Conservation (phyloP, 2,888 invertebrate species). For the Mythimna loreyi region DNA sequence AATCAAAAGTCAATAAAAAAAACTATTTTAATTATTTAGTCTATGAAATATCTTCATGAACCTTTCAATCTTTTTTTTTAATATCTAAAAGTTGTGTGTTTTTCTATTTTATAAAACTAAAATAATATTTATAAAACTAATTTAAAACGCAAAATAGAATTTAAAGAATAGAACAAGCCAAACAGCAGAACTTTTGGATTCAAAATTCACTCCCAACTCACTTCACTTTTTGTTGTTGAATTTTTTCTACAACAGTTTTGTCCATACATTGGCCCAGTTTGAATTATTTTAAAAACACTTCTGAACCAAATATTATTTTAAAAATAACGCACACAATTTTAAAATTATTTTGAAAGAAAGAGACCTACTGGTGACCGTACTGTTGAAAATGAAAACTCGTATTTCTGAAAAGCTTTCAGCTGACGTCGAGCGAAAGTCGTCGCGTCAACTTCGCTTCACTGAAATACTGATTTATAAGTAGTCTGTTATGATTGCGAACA, state of each 20-base stretch:
- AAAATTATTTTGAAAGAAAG: slow-evolving; percentile 16
- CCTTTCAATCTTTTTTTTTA: too few relatives aligned
- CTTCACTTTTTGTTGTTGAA: slow-evolving; percentile 73
- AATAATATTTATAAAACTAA: background rate
- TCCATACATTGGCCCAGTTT: slow-evolving; percentile 93
- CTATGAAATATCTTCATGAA: background rate
- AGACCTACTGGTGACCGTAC: slow-evolving; percentile 5
- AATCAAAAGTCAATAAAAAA: background rate
- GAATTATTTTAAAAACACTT: slow-evolving; percentile 62
- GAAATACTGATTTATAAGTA: slow-evolving; percentile 73
- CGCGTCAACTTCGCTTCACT: slow-evolving; percentile 44
- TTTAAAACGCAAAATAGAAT: background rate
- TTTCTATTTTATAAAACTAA: too few relatives aligned
- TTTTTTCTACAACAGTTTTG: slow-evolving; percentile 88
- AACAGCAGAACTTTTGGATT: background rate
- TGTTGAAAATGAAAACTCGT: slow-evolving; percentile 3
- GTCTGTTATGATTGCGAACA: slow-evolving; percentile 65
- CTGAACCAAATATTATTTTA: slow-evolving; percentile 15
- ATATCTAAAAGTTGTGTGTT: too few relatives aligned
- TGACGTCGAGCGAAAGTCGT: slow-evolving; percentile 38
- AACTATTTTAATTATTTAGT: background rate
- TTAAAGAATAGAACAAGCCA: background rate
- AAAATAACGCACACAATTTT: slow-evolving; percentile 14
- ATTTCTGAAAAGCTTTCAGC: slow-evolving; percentile 34
- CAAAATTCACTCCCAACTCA: slow-evolving; percentile 72